Conservation (phyloP, 2,113 vertebrate species). For the Chamaetylas fuelleborni region DNA sequence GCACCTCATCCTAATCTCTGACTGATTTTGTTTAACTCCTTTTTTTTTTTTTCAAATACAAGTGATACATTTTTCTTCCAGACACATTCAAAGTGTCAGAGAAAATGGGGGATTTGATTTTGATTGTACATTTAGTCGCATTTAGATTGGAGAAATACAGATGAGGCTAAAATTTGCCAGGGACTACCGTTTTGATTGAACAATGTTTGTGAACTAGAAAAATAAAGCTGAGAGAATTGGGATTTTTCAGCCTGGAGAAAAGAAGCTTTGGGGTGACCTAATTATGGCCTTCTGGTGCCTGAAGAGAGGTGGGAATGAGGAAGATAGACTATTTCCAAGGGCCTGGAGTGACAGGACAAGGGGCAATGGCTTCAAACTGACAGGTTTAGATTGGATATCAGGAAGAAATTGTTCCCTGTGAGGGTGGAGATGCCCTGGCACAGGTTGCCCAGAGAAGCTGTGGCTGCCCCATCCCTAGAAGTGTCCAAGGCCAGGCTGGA, state of each 20-base stretch:
- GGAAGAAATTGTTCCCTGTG: background rate
- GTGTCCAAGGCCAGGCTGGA: background rate
- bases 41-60: background rate
- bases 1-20: background rate
- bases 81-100: background rate
- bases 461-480: background rate
- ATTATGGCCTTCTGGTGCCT: background rate
- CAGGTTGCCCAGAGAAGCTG: background rate
- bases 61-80: background rate
- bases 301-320: background rate
- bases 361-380: background rate
- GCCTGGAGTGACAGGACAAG: background rate
- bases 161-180: background rate
- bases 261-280: background rate
- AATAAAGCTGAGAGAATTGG: background rate
- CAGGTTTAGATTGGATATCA: background rate
- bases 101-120: background rate
- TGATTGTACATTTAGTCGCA: background rate
- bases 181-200: background rate
- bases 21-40: background rate
- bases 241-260: background rate
- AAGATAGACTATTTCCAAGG: background rate
- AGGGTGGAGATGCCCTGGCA: background rate
- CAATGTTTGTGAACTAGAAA: background rate
- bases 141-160: background rate